Base-by-base conservation (phyloP, 2,888 invertebrate genomes). In the Caenorhabditis imperialis region DNA sequence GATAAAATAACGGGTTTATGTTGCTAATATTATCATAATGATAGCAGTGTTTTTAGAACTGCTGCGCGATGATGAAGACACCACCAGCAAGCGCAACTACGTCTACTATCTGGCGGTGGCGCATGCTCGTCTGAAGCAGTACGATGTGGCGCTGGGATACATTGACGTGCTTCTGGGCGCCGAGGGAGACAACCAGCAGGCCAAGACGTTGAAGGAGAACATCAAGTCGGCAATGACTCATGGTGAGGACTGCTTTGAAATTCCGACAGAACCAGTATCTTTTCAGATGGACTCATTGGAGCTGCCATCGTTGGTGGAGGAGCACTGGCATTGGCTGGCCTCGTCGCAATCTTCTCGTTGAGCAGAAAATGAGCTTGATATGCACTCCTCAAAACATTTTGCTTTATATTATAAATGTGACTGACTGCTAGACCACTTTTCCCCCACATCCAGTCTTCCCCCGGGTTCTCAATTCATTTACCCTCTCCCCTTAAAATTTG, bases 81-180 rank as follows among this genome's bases (percentile, higher is more conserved):
- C 75, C 53, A 70, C 82, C 12, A 93, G 93, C 53, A 93, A 93
- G 88, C 91, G 97, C 76, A 97, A 98, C 89, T 97, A 96, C 89
- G 91, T 98, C 58, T 98, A 94, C 90, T 98, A 96, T 89, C 91
- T 98, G 88, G 94, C 96, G 5, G 92, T 98, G 84, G 98, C 95
- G 75, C 93, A 94, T 90, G 94, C 96, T 2, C 92, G 96, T 88
- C 91, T 96, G 83, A 96, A 95, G 92, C 93, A 96, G 89, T 97
- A 95, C 89, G 91, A 92, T 67, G 92, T 92, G 85, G 94, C 95
- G 0, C 89, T 95, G 75, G 92, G 93, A 60, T 96, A 93, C 89
- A 92, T 94, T 30, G 92, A 93, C 88, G 91, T 92, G 14, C 93
- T 95, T 89, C 90, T 94, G 5, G 92, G 92, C 88, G 92, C 94